Conservation (phyloP, 2,113 vertebrate species). For the Bettongia penicillata region DNA sequence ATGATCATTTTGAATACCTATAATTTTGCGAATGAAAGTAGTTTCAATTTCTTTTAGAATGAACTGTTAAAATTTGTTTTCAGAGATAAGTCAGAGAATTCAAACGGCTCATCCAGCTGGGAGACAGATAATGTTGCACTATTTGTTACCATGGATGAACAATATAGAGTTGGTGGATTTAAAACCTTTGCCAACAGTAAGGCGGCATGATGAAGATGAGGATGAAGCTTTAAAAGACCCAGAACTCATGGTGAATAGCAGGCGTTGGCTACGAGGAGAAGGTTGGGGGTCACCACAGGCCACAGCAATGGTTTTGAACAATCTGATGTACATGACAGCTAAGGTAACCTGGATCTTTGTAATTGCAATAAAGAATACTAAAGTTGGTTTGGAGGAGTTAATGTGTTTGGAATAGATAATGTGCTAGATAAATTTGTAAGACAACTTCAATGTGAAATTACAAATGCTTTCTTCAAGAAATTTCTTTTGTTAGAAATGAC, state of each 20-base stretch:
- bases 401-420: background rate
- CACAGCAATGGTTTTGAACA: conserved; percentile 98
- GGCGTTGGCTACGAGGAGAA: conserved; percentile 95
- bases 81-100: conserved; percentile 99
- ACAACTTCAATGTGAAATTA: background rate
- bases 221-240: conserved; percentile 90
- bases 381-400: background rate
- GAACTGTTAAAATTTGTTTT: conserved; percentile 15
- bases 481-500: background rate
- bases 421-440: background rate
- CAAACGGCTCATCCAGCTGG: conserved; percentile 97
- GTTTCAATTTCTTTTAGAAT: background rate
- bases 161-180: conserved; percentile 97
- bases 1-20: background rate
- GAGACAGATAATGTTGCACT: conserved; percentile 98
- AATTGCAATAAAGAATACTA: background rate
- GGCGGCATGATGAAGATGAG: conserved; percentile 91
- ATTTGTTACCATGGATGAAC: conserved; percentile 99
- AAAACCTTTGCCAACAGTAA: conserved; percentile 88
- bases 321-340: conserved; percentile 99
- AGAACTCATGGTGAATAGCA: conserved; percentile 97
- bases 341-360: conserved; percentile 87
- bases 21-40: background rate
- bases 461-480: background rate
- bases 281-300: conserved; percentile 98